Percentiles rank a stretch among this genome's conserved stretches.
Evolutionary conservation across 2,888 invertebrate species (phyloP).

Genomic region (Herminia tarsipennalis): DNA sequence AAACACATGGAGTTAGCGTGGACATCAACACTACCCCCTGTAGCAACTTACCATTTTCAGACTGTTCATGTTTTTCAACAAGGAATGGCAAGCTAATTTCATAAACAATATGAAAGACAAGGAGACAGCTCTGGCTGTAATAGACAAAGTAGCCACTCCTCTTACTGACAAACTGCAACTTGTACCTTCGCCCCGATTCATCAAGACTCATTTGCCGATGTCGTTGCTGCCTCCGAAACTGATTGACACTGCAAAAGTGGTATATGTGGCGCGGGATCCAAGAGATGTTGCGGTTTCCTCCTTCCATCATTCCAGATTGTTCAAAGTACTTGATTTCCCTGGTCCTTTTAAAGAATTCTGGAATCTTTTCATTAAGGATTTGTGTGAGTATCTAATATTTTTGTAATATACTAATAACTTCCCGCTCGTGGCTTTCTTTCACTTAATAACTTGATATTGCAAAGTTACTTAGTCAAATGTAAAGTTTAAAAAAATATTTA

Average conservation of each 20-base stretch:
- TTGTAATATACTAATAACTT: too few species aligned
- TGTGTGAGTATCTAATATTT: conserved; percentile 81
- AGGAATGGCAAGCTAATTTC: conserved; percentile 23
- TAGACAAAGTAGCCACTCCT: conserved; percentile 11
- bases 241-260: conserved; percentile 75
- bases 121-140: not conserved
- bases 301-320: conserved; percentile 64
- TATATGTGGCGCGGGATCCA: conserved; percentile 92
- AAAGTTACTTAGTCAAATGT: too few species aligned
- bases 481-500: too few species aligned
- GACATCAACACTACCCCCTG: too few species aligned
- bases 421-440: not conserved
- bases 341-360: conserved; percentile 85
- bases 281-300: conserved; percentile 92
- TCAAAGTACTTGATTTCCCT: conserved; percentile 1
- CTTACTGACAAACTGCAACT: conserved; percentile 14
- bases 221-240: conserved; percentile 87
- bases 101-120: not conserved
- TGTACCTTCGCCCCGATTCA: conserved; percentile 49
- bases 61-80: conserved; percentile 21
- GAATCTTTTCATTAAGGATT: conserved; percentile 85
- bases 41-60: too few species aligned
- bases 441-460: too few species aligned
- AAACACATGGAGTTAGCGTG: too few species aligned
- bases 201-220: conserved; percentile 88